Conservation (phyloP, 2,888 invertebrate species). For the Epirrhoe alternata region DNA sequence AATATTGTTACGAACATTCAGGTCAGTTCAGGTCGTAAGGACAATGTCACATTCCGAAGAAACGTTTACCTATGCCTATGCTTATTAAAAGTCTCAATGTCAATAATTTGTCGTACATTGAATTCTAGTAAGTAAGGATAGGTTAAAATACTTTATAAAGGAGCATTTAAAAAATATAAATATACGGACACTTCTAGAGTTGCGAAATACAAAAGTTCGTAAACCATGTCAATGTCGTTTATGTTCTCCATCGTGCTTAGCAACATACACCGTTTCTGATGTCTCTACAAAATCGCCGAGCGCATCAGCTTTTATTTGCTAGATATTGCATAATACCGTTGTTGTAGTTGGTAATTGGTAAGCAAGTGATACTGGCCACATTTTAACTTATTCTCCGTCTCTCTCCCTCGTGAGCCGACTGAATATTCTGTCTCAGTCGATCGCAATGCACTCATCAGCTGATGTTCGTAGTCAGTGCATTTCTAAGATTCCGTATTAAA, state of each 20-base stretch:
- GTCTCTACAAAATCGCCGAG: constrained; percentile 19
- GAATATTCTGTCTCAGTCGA: constrained; percentile 10
- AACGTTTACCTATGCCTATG: background rate
- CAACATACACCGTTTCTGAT: constrained; percentile 19
- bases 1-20: background rate
- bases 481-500: constrained; percentile 20
- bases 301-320: constrained; percentile 20
- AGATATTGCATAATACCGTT: constrained; percentile 28
- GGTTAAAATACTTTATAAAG: background rate
- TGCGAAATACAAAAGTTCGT: constrained; percentile 22
- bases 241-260: constrained; percentile 12
- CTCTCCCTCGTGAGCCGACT: constrained; percentile 13
- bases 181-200: constrained; percentile 15
- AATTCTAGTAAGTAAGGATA: background rate
- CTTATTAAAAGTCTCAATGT: background rate
- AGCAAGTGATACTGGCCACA: constrained; percentile 27
- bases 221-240: constrained; percentile 32
- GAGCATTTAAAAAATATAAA: background rate
- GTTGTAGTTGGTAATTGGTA: constrained; percentile 20
- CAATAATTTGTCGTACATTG: background rate
- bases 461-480: constrained; percentile 19
- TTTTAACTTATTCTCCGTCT: constrained; percentile 26
- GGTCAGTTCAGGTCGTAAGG: constrained; percentile 1
- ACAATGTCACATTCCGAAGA: constrained; percentile 8
- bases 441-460: constrained; percentile 24